Base-by-base conservation (phyloP, 2,888 invertebrate species). In the Bellardia bayeri region DNA sequence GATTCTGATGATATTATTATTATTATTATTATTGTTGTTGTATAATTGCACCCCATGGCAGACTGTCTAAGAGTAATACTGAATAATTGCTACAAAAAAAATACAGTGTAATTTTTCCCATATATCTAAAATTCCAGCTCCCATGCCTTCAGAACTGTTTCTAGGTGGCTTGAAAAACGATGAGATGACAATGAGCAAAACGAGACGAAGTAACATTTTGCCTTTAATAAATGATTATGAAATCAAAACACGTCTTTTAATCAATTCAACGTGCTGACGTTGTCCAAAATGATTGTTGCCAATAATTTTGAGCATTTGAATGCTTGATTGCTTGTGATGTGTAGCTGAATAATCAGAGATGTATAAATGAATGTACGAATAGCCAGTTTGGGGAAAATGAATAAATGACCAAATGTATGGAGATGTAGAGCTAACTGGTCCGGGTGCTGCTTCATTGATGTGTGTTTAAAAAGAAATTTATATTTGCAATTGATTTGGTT, bases 161-260 rank as follows among this genome's bases (percentile, higher is more conserved):
- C 23, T 37, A 42, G 0, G n/a, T 16, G 40, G 23, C 49, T 23
- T 37, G 23, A 16, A 61, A 33, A 37, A 37, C 49, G 16, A 16
- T 63, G 45, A 56, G 71, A 64, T 83, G 74, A 74, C 40, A 81
- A 74, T 56, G 56, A 64, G 63, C 30, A 37, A 58, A 40, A 11
- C 6, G 14, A 16, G n/a, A 2, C 33, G 63, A 37, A 76, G 75
- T 33, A 75, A 42, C n/a, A 45, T 75, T 85, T 81, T 81, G 80
- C 69, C 69, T 80, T 85, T 83, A 78, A 78, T 71, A 78, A 66
- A 85, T 90, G 89, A 89, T 92, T 91, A 90, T 90, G 89, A 90
- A 91, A 91, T 90, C 90, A 85, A 86, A 89, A 89, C 92, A 92
- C 92, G 92, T 92, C 89, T 90, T 90, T 91, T 91, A 92, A 91